Conservation (phyloP, 2,888 invertebrate species). For the Stratiomys singularior region DNA sequence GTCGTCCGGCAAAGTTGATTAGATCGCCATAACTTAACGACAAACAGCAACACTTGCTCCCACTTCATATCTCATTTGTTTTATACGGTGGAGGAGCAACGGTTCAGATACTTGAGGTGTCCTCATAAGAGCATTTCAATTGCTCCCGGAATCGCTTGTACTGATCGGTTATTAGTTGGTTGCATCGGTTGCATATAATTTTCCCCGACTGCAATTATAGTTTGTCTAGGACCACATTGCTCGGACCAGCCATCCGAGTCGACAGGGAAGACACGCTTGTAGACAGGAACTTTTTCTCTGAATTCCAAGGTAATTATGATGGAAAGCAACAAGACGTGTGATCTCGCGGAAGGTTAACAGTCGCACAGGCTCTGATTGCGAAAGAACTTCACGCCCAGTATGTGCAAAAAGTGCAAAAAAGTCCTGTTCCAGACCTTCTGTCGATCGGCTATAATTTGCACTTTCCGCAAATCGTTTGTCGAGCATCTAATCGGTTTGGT, state of each 20-base stretch:
- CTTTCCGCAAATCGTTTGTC: neutral
- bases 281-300: neutral
- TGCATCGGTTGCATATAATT: slow-evolving; percentile 9
- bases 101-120: too few species aligned
- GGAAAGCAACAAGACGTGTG: neutral
- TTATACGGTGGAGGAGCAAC: neutral
- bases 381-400: neutral
- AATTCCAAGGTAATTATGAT: neutral
- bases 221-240: neutral
- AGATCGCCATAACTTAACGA: neutral
- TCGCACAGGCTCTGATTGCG: neutral
- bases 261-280: neutral
- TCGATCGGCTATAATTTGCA: neutral
- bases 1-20: neutral
- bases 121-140: too few species aligned
- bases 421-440: neutral
- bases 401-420: neutral
- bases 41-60: neutral
- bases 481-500: neutral
- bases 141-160: too few species aligned
- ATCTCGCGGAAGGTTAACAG: neutral
- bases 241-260: neutral
- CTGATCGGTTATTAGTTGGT: neutral
- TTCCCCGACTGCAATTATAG: neutral
- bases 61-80: neutral